Evolutionary conservation across 2,797 vertebrate genomes (phyloP).

Genomic region (Percopsis omiscomaycus): DNA sequence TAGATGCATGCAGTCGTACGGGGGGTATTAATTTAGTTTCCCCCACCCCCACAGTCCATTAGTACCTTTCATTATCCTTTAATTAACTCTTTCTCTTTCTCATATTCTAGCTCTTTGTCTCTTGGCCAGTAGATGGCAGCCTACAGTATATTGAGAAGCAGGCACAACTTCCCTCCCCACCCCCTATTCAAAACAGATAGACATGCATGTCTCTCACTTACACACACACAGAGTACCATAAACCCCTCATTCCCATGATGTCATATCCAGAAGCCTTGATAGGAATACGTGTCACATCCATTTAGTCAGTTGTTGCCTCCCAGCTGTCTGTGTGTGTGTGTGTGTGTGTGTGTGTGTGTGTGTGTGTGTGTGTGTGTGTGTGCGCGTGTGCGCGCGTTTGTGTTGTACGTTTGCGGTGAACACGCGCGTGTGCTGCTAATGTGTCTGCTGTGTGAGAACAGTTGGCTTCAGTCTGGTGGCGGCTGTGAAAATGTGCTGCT

Average conservation of each 20-base stretch:
- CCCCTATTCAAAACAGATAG: background rate
- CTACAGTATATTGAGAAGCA: conserved; percentile 17
- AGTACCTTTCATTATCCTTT: no score
- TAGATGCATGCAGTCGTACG: no score
- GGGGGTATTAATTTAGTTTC: no score
- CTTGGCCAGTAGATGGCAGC: conserved; percentile 69
- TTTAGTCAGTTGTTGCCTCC: conserved; percentile 31
- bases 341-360: conserved; percentile 11
- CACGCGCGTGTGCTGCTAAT: background rate
- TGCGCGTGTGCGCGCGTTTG: background rate
- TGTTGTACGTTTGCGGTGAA: background rate
- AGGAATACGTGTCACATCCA: conserved; percentile 55
- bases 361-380: conserved; percentile 15
- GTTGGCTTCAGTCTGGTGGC: conserved; percentile 16
- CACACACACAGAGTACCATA: conserved; percentile 7
- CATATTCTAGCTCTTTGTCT: background rate
- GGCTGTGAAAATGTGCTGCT: conserved; percentile 23
- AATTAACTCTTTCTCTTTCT: no score
- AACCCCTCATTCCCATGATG: conserved; percentile 53
- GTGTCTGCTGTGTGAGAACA: conserved; percentile 18
- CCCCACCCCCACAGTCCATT: no score
- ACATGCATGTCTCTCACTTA: background rate
- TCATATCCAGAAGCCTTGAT: conserved; percentile 42
- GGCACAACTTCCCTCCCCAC: background rate
- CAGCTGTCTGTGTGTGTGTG: conserved; percentile 14